phyloP scores from a whole-genome alignment of 2,797 vertebrate genomes.

The Typhlichthys eigenmanni region DNA sequence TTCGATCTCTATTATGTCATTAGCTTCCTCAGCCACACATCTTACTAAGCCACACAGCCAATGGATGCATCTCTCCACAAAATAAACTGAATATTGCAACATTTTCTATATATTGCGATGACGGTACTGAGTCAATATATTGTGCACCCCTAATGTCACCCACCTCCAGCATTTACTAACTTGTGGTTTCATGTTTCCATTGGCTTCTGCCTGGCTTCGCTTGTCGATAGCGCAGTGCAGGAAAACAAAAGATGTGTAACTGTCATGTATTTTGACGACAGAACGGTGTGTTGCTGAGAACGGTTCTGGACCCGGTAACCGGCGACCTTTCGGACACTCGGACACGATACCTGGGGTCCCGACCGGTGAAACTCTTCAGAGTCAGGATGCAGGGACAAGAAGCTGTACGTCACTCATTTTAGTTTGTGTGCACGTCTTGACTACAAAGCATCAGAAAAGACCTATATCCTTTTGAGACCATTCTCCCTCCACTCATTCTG shows the following conservation, averaged over 20 bases:
- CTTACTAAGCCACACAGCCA: too few relatives aligned
- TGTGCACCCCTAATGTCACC: too few relatives aligned
- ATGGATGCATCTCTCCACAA: too few relatives aligned
- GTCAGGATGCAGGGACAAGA: constrained; percentile 98
- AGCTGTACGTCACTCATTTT: constrained; percentile 81
- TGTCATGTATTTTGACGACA: constrained; percentile 47
- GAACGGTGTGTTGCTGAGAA: constrained; percentile 95
- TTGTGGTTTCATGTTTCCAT: too few relatives aligned
- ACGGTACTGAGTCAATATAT: too few relatives aligned
- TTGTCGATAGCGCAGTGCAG: constrained; percentile 1
- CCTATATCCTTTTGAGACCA: background rate
- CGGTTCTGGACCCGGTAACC: constrained; percentile 94
- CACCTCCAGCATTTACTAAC: background rate
- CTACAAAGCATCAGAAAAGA: background rate
- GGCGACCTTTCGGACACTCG: constrained; percentile 96
- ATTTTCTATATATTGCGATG: too few relatives aligned
- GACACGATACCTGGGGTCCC: constrained; percentile 93
- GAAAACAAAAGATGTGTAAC: background rate
- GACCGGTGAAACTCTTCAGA: constrained; percentile 96
- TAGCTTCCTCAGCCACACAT: too few relatives aligned
- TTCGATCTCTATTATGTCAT: too few relatives aligned
- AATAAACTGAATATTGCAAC: too few relatives aligned
- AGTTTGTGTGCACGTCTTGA: background rate
- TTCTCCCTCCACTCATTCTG: background rate
- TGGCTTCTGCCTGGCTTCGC: background rate